Evolutionary conservation across 2,888 invertebrate genomes (phyloP).

Genomic region (Drosophila neonasuta): DNA sequence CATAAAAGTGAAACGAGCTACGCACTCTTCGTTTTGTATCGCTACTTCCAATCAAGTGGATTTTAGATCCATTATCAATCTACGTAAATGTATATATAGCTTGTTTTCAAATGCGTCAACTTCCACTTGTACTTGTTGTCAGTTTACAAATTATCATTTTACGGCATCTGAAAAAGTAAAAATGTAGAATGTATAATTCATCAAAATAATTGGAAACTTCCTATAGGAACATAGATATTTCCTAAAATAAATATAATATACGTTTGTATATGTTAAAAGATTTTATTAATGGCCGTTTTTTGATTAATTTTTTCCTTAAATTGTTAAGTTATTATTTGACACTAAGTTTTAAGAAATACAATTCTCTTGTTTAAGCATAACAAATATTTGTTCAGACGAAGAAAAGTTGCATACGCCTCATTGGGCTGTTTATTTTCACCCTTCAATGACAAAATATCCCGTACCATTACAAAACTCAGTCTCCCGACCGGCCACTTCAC

Average conservation of each 20-base stretch:
- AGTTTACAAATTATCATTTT: conserved; percentile 31
- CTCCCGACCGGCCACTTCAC: not conserved
- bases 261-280: too few species aligned
- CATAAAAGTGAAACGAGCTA: not conserved
- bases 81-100: conserved; percentile 7
- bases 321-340: too few species aligned
- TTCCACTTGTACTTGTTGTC: conserved; percentile 17
- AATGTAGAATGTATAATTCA: not conserved
- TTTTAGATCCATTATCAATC: conserved; percentile 22
- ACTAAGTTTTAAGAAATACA: too few species aligned
- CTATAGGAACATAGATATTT: too few species aligned
- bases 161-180: conserved; percentile 22
- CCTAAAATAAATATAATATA: too few species aligned
- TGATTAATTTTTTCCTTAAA: too few species aligned
- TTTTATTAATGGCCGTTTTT: too few species aligned
- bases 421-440: not conserved
- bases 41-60: conserved; percentile 4
- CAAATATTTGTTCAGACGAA: not conserved
- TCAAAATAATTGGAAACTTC: too few species aligned
- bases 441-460: not conserved
- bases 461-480: not conserved
- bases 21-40: not conserved
- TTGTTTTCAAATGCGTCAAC: conserved; percentile 11
- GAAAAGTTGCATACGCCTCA: not conserved
- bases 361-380: not conserved